Evolutionary conservation across 1,140 invertebrate species (phyloP).

Genomic region (Drosophila santomea): DNA sequence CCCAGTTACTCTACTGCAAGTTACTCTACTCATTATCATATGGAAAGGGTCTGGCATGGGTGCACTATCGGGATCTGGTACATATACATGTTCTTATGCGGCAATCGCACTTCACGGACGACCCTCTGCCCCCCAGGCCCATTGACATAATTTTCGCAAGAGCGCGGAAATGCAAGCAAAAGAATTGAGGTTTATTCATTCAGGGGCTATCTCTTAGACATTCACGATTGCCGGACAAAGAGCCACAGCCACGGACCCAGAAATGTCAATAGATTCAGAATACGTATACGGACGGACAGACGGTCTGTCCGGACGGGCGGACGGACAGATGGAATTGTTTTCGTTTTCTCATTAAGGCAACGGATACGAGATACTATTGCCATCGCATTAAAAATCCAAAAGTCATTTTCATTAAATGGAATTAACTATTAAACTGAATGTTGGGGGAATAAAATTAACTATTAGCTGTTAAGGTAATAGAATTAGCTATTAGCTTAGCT

Average conservation of each 20-base stretch:
- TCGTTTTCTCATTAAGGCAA: constrained; percentile 31
- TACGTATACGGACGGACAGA: not conserved
- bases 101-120: constrained; percentile 43
- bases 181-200: constrained; percentile 48
- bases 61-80: constrained; percentile 54
- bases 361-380: constrained; percentile 14
- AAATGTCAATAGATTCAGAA: constrained; percentile 21
- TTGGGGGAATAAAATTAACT: too few relatives aligned
- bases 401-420: too few relatives aligned
- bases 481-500: too few relatives aligned
- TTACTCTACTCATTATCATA: constrained; percentile 24
- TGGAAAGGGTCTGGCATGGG: constrained; percentile 35
- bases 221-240: constrained; percentile 34
- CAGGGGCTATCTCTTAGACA: constrained; percentile 33
- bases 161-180: constrained; percentile 34
- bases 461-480: too few relatives aligned
- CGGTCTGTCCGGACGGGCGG: not conserved
- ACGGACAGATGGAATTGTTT: constrained; percentile 32
- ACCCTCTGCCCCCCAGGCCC: constrained; percentile 14
- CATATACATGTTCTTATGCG: constrained; percentile 9
- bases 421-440: too few relatives aligned
- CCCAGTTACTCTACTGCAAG: constrained; percentile 30
- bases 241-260: constrained; percentile 17
- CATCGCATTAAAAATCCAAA: not conserved
- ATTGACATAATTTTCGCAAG: constrained; percentile 66